Evolutionary conservation across 2,797 vertebrate species (phyloP), one percentile per base, ranked within the genome.

Genomic region (Scarus forsteni): DNA sequence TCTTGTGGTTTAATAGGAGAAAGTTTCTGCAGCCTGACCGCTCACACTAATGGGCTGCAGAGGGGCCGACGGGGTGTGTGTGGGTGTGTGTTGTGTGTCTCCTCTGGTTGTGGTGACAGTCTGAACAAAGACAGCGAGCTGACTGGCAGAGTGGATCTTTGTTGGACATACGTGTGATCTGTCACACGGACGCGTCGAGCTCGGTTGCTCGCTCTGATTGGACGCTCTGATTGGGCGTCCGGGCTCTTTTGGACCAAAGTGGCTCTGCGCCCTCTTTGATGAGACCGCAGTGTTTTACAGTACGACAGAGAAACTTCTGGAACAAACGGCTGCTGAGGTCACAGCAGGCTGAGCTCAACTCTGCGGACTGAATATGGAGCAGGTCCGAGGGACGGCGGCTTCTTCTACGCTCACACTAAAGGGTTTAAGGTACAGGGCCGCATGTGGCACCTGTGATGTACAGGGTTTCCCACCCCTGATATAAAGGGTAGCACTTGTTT

Each of bases 71-170:
- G 49, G 38, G 10, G 40, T 52, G 34, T 55, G 15, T 66, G 8
- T 63, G 11, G 58, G 5, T 34, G 38, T 65, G 46, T 18, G 46
- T 2, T 13, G 52, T 52, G 60, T 16, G 77, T 27, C 58, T 53
- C 18, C 16, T 66, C 43, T 73, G 54, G 44, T n/a, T 54, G 65
- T 75, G 60, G 40, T 73, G 66, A 77, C 68, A 78, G 50, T 42
- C 34, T 34, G 42, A 64, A 65, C 39, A 64, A 13, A 10, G 52
- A 64, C 16, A 59, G 45, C 49, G 64, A 39, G 39, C 14, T 43
- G 14, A 3, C 19, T 15, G 49, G 61, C 42, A n/a, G 60, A 69
- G 65, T 50, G 52, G 36, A 54, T 48, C 36, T 64, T 64, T 43
- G 53, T 63, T 6, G 7, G n/a, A 58, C 60, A n/a, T 15, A 52